Evolutionary conservation across 2,888 invertebrate species (phyloP).

Genomic region (Sphaerophoria rueppellii): DNA sequence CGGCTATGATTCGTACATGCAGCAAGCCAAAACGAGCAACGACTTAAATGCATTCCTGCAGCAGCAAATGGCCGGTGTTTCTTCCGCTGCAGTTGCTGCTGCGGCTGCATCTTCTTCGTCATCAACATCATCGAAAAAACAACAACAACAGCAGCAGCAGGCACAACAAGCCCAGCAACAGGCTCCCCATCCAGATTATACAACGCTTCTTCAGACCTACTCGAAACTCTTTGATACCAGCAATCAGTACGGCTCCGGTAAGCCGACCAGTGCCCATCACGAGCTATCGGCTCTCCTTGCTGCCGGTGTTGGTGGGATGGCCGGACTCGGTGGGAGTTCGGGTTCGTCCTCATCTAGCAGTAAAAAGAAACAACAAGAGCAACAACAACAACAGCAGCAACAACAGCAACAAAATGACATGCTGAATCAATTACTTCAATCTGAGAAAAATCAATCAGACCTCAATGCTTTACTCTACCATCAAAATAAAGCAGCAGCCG

Average conservation of each 20-base stretch:
- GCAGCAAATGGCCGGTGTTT: constrained; percentile 80
- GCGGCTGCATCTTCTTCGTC: constrained; percentile 75
- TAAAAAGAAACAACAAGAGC: constrained; percentile 67
- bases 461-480: constrained; percentile 80
- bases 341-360: constrained; percentile 56
- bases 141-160: constrained; percentile 64
- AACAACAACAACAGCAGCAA: constrained; percentile 55
- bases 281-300: constrained; percentile 79
- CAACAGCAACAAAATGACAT: constrained; percentile 78
- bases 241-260: constrained; percentile 78
- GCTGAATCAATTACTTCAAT: constrained; percentile 80
- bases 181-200: constrained; percentile 78
- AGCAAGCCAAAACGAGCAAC: constrained; percentile 79
- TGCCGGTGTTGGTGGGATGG: constrained; percentile 76
- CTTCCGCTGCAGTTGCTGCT: constrained; percentile 78
- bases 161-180: constrained; percentile 77
- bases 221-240: constrained; percentile 81
- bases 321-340: constrained; percentile 59
- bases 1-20: constrained; percentile 81
- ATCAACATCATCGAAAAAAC: constrained; percentile 64
- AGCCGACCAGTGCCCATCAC: constrained; percentile 76
- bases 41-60: constrained; percentile 80
- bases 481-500: constrained; percentile 80
- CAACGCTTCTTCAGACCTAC: constrained; percentile 80
- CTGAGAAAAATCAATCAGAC: constrained; percentile 80